Evolutionary conservation across 2,888 invertebrate genomes (phyloP).

Genomic region (Acleris laterana): DNA sequence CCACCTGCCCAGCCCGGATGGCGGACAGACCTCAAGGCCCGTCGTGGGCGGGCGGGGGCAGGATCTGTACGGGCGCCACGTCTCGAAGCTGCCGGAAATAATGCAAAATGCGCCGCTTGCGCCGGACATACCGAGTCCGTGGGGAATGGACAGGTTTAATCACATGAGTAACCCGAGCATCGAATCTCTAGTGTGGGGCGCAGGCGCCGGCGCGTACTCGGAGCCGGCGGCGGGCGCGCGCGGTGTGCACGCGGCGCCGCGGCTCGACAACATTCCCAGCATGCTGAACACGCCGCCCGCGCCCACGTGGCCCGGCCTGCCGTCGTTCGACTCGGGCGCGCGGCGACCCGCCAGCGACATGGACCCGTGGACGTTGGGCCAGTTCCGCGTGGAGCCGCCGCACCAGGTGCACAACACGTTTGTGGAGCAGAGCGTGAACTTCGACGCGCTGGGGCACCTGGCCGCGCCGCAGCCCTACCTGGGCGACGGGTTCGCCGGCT

Average conservation of each 20-base stretch:
- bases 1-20: constrained; percentile 72
- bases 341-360: constrained; percentile 58
- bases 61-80: constrained; percentile 62
- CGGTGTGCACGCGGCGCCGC: constrained; percentile 44
- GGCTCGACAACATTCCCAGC: constrained; percentile 56
- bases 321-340: constrained; percentile 62
- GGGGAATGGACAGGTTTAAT: constrained; percentile 67
- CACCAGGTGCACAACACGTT: constrained; percentile 69
- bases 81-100: constrained; percentile 62
- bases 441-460: constrained; percentile 65
- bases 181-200: constrained; percentile 70
- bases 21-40: constrained; percentile 55
- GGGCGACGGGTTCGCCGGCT: constrained; percentile 71
- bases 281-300: constrained; percentile 68
- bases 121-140: constrained; percentile 61
- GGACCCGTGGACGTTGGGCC: constrained; percentile 74
- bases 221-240: constrained; percentile 38
- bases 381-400: constrained; percentile 74
- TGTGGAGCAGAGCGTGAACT: constrained; percentile 70
- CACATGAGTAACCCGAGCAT: constrained; percentile 59
- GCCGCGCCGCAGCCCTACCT: constrained; percentile 64
- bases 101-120: constrained; percentile 53
- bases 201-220: constrained; percentile 48
- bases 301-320: constrained; percentile 64
- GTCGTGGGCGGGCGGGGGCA: constrained; percentile 52